phyloP scores from a whole-genome alignment of 2,888 invertebrate genomes.

The Ametastegia equiseti region DNA sequence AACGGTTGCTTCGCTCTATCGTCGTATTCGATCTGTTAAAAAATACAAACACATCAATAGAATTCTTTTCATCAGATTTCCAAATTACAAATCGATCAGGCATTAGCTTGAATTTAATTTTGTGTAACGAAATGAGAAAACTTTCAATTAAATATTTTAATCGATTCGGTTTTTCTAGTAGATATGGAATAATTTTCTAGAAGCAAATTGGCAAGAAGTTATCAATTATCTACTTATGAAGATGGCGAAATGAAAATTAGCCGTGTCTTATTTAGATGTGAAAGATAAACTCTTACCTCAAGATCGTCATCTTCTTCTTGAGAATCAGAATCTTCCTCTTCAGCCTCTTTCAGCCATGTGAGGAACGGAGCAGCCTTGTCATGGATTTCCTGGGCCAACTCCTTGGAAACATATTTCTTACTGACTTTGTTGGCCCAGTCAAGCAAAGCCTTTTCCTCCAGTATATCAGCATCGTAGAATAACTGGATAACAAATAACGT shows the following conservation, averaged over 20 bases:
- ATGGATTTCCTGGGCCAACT: slow-evolving; percentile 94
- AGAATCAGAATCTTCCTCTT: slow-evolving; percentile 92
- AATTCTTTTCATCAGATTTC: no score
- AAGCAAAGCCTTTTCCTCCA: slow-evolving; percentile 95
- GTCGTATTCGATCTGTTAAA: slow-evolving; percentile 88
- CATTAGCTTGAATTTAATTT: not conserved
- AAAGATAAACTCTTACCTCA: slow-evolving; percentile 77
- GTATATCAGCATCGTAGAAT: slow-evolving; percentile 96
- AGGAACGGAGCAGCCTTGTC: slow-evolving; percentile 95
- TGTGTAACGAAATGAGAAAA: not conserved
- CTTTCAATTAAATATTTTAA: not conserved
- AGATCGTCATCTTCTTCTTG: slow-evolving; percentile 86
- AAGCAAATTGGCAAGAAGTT: not conserved
- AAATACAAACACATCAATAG: slow-evolving; percentile 28
- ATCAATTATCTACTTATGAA: not conserved
- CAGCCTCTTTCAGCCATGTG: slow-evolving; percentile 98
- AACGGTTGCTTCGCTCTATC: slow-evolving; percentile 90
- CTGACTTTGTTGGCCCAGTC: slow-evolving; percentile 98
- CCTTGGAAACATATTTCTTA: slow-evolving; percentile 95
- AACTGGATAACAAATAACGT: slow-evolving; percentile 76
- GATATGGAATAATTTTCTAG: no score
- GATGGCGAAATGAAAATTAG: not conserved
- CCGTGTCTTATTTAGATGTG: not conserved
- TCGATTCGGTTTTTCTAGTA: not conserved
- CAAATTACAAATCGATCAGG: not conserved